phyloP scores from a whole-genome alignment of 2,113 vertebrate genomes.

The Hypocryptadius cinnamomeus region DNA sequence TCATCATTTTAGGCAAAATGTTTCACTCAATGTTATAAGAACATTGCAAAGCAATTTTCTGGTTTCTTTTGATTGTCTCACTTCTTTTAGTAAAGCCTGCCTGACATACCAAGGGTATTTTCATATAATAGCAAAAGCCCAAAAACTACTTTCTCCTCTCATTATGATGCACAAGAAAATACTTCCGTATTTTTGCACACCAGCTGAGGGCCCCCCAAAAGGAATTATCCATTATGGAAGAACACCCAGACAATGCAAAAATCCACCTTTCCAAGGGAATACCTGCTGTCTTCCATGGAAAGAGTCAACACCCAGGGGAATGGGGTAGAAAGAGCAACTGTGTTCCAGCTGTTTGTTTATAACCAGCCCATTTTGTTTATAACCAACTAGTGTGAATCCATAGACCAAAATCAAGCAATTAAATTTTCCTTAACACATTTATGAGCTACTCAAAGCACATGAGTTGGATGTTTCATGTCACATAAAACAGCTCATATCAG shows the following conservation, averaged over 20 bases:
- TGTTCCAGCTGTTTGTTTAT: not conserved
- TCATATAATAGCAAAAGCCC: not conserved
- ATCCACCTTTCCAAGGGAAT: not conserved
- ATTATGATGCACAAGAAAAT: constrained; percentile 9
- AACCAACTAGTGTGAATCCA: not conserved
- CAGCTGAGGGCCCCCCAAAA: not conserved
- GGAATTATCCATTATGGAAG: not conserved
- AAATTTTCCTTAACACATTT: not conserved
- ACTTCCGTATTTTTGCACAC: not conserved
- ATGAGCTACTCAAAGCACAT: not conserved
- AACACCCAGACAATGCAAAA: constrained; percentile 2
- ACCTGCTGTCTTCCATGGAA: not conserved
- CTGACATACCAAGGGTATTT: not conserved
- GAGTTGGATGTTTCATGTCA: not conserved
- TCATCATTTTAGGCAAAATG: not conserved
- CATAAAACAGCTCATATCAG: not conserved
- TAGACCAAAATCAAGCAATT: not conserved
- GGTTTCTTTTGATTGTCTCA: not conserved
- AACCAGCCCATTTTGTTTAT: not conserved
- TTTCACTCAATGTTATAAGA: not conserved
- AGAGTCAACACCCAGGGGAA: not conserved
- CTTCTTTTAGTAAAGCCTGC: not conserved
- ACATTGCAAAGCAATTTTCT: not conserved
- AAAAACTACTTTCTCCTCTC: not conserved
- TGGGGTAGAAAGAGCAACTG: not conserved